phyloP scores from a whole-genome alignment of 92 coral and sea anemone species.

The Scolanthus callimorphus region DNA sequence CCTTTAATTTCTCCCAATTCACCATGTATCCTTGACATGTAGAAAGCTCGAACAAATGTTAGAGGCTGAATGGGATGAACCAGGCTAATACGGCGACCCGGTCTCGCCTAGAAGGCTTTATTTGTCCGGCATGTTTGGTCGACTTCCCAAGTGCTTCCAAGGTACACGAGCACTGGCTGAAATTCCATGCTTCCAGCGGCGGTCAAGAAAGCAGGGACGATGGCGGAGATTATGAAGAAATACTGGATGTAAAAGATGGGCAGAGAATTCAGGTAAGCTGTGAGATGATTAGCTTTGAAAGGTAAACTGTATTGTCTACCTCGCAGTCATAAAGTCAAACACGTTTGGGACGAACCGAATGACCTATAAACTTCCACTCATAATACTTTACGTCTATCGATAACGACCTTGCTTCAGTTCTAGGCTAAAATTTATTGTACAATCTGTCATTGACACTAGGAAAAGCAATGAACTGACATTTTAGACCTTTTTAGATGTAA shows the following conservation, averaged over 20 bases:
- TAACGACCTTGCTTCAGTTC: no score
- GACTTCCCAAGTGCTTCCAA: conserved; percentile 80
- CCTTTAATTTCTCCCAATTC: not conserved
- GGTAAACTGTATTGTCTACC: no score
- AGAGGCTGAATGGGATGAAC: conserved; percentile 79
- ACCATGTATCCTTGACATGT: not conserved
- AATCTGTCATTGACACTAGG: no score
- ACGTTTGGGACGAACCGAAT: no score
- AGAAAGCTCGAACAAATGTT: conserved; percentile 8
- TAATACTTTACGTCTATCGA: no score
- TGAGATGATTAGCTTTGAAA: no score
- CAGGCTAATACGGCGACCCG: conserved; percentile 48
- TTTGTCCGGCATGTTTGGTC: conserved; percentile 91
- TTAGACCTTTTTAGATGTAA: no score
- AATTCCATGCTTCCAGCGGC: conserved; percentile 49
- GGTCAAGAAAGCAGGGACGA: conserved; percentile 11
- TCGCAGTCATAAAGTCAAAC: no score
- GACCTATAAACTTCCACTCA: no score
- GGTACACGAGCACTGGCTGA: conserved; percentile 81
- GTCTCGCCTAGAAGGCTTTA: conserved; percentile 85
- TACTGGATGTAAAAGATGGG: conserved; percentile 46
- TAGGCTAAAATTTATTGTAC: no score
- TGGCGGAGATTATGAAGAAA: conserved; percentile 48
- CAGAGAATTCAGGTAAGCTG: no score
- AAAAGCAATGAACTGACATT: no score